These are phyloP conservation scores for Mareca strepera DNA, from an alignment of 2,797 vertebrate species.

Conservation along the genomic window DNA sequence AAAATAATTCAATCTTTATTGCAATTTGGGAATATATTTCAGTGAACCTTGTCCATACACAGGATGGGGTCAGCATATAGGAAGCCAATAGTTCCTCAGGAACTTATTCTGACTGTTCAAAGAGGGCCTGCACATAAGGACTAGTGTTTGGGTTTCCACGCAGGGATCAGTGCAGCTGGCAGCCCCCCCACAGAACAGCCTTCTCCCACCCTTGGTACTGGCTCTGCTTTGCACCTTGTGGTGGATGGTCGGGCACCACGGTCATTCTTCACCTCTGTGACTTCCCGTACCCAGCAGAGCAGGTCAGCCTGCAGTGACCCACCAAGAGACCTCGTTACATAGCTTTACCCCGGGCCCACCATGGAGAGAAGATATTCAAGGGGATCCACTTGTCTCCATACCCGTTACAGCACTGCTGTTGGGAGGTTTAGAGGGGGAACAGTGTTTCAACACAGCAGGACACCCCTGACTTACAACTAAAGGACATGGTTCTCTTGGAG, in stretches of 20 bases:
- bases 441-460: not conserved
- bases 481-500: rapidly evolving
- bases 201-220: not conserved
- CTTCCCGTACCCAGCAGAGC: not conserved
- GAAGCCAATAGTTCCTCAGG: not conserved
- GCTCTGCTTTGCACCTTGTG: not conserved
- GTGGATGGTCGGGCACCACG: no score
- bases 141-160: rapidly evolving
- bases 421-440: not conserved
- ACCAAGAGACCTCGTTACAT: not conserved
- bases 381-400: not conserved
- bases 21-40: not conserved
- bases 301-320: rapidly evolving
- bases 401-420: not conserved
- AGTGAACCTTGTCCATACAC: not conserved
- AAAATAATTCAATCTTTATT: not conserved
- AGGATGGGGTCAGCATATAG: not conserved
- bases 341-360: not conserved
- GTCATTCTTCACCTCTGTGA: not conserved
- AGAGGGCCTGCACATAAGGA: not conserved
- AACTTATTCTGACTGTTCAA: not conserved
- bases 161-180: not conserved
- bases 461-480: not conserved
- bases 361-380: not conserved
- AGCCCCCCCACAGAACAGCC: not conserved